Conservation (phyloP, 1,140 invertebrate genomes). For the Rhopalosiphum padi region DNA sequence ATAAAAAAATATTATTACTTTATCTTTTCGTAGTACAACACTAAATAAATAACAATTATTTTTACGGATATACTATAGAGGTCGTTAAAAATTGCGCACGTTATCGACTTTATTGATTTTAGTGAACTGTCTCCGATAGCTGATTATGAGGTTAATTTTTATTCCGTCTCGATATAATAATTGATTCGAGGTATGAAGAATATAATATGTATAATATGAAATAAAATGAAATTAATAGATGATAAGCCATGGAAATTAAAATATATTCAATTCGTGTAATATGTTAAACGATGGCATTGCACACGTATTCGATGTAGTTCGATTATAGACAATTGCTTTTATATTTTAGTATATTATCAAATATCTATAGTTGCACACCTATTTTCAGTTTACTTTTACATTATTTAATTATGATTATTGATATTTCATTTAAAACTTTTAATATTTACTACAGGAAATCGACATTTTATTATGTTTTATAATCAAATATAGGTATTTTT, state of each 20-base stretch:
- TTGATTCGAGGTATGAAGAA: background rate
- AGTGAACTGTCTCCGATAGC: background rate
- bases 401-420: background rate
- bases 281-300: background rate
- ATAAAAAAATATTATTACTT: background rate
- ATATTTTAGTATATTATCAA: no score
- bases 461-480: no score
- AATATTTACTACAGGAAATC: background rate
- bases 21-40: background rate
- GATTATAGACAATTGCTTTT: background rate
- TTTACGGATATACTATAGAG: background rate
- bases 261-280: background rate
- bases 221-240: background rate
- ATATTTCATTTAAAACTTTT: background rate
- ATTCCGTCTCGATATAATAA: background rate
- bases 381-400: background rate
- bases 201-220: background rate
- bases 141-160: background rate
- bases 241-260: background rate
- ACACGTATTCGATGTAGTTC: background rate
- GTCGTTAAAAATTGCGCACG: background rate
- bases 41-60: background rate
- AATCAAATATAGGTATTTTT: no score
- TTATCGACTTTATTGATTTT: conserved; percentile 9
- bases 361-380: background rate